Conservation (phyloP, 2,888 invertebrate genomes). For the Orthosia gracilis region DNA sequence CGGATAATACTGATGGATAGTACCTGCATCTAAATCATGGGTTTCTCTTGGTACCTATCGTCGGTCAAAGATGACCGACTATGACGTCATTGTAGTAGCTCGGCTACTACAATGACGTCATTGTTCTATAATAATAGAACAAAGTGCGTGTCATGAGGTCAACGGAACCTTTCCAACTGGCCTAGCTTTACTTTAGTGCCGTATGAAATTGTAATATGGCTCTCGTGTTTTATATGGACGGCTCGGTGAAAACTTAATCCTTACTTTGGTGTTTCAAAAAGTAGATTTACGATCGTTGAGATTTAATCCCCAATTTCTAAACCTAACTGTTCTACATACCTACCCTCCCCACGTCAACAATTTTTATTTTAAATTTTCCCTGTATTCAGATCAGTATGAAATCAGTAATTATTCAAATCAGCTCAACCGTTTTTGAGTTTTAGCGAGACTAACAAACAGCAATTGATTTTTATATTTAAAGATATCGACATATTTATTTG, state of each 20-base stretch:
- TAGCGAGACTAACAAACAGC: no score
- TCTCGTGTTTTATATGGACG: constrained; percentile 13
- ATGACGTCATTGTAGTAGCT: constrained; percentile 59
- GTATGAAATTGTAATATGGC: constrained; percentile 25
- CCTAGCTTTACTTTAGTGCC: constrained; percentile 23
- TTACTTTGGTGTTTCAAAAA: not conserved
- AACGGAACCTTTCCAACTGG: constrained; percentile 54
- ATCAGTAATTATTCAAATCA: no score
- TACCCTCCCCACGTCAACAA: no score
- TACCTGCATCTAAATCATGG: not conserved
- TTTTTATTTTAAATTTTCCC: no score
- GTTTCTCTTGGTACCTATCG: constrained; percentile 17
- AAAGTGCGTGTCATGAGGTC: constrained; percentile 59
- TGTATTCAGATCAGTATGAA: no score
- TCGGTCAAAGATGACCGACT: constrained; percentile 6
- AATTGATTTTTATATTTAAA: no score
- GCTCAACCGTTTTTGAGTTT: no score
- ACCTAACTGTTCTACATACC: no score
- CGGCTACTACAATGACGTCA: constrained; percentile 55
- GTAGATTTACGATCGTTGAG: no score
- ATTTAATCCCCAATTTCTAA: no score
- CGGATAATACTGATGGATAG: not conserved
- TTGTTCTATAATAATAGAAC: constrained; percentile 54
- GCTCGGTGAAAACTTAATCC: constrained; percentile 15
- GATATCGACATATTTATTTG: no score